Conservation (phyloP, 2,888 invertebrate species). For the Mycogona germanica region DNA sequence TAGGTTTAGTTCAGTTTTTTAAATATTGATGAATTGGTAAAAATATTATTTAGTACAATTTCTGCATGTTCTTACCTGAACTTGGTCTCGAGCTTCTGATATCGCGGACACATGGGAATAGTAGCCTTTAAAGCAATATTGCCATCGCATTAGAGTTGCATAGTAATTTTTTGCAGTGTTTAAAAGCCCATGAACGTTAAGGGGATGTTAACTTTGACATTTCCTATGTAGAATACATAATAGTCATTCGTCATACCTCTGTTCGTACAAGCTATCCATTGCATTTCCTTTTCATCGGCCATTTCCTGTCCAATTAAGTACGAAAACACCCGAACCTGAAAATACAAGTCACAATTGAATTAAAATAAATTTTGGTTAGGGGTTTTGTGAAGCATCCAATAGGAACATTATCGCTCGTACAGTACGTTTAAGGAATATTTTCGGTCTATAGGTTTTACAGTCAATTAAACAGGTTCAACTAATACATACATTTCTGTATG, state of each 20-base stretch:
- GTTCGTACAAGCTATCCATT: conserved; percentile 98
- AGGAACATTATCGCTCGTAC: too few species aligned
- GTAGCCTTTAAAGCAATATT: conserved; percentile 65
- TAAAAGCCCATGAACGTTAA: too few species aligned
- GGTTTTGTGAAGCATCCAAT: too few species aligned
- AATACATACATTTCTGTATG: conserved; percentile 46
- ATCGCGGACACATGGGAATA: conserved; percentile 92
- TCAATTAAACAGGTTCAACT: too few species aligned
- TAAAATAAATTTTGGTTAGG: conserved; percentile 7
- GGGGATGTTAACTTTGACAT: too few species aligned
- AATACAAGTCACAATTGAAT: conserved; percentile 34
- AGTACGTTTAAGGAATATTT: too few species aligned
- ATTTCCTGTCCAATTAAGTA: conserved; percentile 95
- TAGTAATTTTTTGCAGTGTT: too few species aligned
- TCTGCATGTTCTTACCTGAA: conserved; percentile 43
- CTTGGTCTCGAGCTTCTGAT: conserved; percentile 96
- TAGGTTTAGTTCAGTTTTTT: neutral
- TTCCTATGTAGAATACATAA: too few species aligned
- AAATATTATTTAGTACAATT: too few species aligned
- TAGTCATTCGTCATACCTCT: conserved; percentile 70
- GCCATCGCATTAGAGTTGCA: too few species aligned
- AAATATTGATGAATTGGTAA: too few species aligned
- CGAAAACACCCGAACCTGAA: conserved; percentile 90
- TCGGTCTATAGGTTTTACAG: too few species aligned
- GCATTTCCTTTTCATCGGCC: conserved; percentile 81